Conservation (phyloP, 2,113 vertebrate species). For the Osmerus mordax region DNA sequence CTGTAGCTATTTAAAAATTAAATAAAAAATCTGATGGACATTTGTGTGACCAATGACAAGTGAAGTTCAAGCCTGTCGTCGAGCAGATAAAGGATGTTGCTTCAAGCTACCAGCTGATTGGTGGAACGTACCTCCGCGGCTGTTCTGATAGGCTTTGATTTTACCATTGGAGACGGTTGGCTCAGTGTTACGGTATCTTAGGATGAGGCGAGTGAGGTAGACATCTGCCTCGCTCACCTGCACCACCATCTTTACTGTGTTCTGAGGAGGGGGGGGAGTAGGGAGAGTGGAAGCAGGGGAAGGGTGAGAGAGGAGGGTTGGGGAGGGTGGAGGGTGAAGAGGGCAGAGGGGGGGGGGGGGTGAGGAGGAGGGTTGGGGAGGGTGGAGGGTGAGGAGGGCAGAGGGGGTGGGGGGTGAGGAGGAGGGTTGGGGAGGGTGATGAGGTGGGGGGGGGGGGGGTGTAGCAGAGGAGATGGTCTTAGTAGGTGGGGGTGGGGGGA, state of each 20-base stretch:
- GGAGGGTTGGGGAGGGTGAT: conserved; percentile 7
- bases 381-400: conserved; percentile 1
- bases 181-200: conserved; percentile 79
- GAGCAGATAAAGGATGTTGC: conserved; percentile 18
- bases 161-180: conserved; percentile 79
- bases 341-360: conserved; percentile 1
- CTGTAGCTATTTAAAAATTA: too few relatives aligned
- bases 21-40: too few relatives aligned
- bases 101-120: conserved; percentile 26
- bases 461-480: conserved; percentile 31
- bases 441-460: conserved; percentile 2
- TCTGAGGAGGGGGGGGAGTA: conserved; percentile 62
- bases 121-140: conserved; percentile 79
- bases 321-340: conserved; percentile 3
- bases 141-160: conserved; percentile 86
- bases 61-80: background rate
- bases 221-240: conserved; percentile 81
- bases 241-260: conserved; percentile 81
- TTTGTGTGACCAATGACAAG: too few relatives aligned
- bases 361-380: conserved; percentile 4
- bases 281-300: background rate
- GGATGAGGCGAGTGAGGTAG: conserved; percentile 76
- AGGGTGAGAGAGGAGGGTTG: conserved; percentile 10
- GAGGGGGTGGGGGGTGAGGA: conserved; percentile 20
- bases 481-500: conserved; percentile 1